These are phyloP conservation scores for Phymorhynchus buccinoides DNA, from an alignment of 1,140 invertebrate genomes.

Conservation along the genomic window DNA sequence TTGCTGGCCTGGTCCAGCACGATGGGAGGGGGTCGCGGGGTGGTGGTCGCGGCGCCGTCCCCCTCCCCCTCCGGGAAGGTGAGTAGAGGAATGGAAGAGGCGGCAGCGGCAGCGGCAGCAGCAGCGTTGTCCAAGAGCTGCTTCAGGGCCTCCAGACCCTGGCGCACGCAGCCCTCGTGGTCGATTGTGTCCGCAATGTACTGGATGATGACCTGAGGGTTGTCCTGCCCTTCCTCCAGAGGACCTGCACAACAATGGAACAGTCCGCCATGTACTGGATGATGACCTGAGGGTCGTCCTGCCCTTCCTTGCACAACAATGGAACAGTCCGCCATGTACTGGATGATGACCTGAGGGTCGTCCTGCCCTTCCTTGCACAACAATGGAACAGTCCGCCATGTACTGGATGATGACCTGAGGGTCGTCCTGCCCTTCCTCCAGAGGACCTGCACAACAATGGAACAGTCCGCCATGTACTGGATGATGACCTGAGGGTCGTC, in stretches of 20 bases:
- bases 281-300: slow-evolving; percentile 49
- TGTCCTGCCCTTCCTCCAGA: slow-evolving; percentile 52
- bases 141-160: slow-evolving; percentile 59
- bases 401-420: slow-evolving; percentile 37
- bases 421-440: slow-evolving; percentile 55
- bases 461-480: slow-evolving; percentile 53
- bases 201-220: slow-evolving; percentile 42
- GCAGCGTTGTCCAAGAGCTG: slow-evolving; percentile 55
- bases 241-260: slow-evolving; percentile 49
- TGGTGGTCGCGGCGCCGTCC: too few relatives aligned
- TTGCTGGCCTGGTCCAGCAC: slow-evolving; percentile 58
- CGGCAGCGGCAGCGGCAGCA: neutral
- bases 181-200: slow-evolving; percentile 60
- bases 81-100: too few relatives aligned
- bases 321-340: slow-evolving; percentile 54
- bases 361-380: slow-evolving; percentile 54
- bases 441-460: slow-evolving; percentile 48
- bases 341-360: slow-evolving; percentile 44
- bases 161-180: slow-evolving; percentile 61
- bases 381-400: slow-evolving; percentile 57
- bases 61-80: neutral
- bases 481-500: slow-evolving; percentile 49
- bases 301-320: too few relatives aligned
- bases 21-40: slow-evolving; percentile 39
- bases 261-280: slow-evolving; percentile 53